A percentile compares a stretch with the other conserved stretches of the same genome.
Evolutionary conservation across 64 coral and sea anemone genomes (phyloP).

Genomic region (Dendrophyllia cribrosa): DNA sequence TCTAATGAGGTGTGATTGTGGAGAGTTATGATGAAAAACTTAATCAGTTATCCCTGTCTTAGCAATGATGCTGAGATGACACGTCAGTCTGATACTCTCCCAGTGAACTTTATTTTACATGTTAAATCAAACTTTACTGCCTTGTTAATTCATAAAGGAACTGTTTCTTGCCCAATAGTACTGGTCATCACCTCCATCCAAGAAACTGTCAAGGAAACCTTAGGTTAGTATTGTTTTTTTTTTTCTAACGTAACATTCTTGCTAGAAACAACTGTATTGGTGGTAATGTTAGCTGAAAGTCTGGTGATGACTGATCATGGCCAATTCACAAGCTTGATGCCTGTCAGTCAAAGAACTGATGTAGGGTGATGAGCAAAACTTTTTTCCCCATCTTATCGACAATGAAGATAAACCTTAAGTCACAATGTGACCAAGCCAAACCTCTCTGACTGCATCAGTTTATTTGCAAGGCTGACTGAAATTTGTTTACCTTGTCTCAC

Average conservation of each 20-base stretch:
- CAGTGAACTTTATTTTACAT: too few species aligned
- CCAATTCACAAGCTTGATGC: not conserved
- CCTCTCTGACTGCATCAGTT: slow-evolving; percentile 76
- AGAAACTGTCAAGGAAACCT: too few species aligned
- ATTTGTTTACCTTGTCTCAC: too few species aligned
- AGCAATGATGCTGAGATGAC: slow-evolving; percentile 73
- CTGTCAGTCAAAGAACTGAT: not conserved
- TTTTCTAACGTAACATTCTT: not conserved
- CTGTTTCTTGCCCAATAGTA: not conserved
- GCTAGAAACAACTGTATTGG: too few species aligned
- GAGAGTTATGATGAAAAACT: slow-evolving; percentile 47
- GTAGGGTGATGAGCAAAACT: slow-evolving; percentile 76
- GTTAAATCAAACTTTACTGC: not conserved
- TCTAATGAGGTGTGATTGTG: not conserved
- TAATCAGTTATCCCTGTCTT: slow-evolving; percentile 85
- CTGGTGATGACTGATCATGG: too few species aligned
- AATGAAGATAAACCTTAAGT: slow-evolving; percentile 43
- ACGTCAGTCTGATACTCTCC: slow-evolving; percentile 83
- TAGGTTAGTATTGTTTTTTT: not conserved
- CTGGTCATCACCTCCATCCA: too few species aligned
- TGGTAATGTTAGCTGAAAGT: too few species aligned
- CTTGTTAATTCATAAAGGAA: too few species aligned
- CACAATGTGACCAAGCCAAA: slow-evolving; percentile 78
- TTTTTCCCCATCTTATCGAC: slow-evolving; percentile 93
- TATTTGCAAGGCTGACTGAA: not conserved